phyloP scores from a whole-genome alignment of 2,113 vertebrate genomes.

The Poecilia latipinna region DNA sequence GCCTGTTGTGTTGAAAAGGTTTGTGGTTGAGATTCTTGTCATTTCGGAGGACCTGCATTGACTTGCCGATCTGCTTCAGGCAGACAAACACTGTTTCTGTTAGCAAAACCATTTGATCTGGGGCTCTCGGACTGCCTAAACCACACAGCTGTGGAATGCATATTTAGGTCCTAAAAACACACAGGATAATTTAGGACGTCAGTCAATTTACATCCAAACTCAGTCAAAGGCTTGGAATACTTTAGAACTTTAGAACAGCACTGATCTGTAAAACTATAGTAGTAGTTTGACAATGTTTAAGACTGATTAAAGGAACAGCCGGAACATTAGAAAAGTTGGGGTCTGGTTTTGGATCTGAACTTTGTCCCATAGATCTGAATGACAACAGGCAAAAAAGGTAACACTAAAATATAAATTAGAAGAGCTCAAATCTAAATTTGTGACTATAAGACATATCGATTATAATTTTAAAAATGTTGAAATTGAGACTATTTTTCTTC shows the following conservation, averaged over 20 bases:
- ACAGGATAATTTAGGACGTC: constrained; percentile 16
- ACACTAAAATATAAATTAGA: background rate
- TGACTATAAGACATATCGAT: background rate
- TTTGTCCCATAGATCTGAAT: too few relatives aligned
- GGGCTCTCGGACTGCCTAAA: constrained; percentile 24
- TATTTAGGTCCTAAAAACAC: background rate
- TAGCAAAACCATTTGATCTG: constrained; percentile 27
- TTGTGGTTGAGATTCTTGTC: constrained; percentile 56
- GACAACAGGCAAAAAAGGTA: too few relatives aligned
- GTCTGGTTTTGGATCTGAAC: too few relatives aligned
- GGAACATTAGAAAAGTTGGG: background rate
- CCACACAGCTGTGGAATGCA: constrained; percentile 23
- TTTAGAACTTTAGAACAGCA: background rate
- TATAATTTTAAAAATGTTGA: too few relatives aligned
- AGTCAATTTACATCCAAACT: background rate
- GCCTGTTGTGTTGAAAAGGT: constrained; percentile 8
- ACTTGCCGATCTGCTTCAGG: constrained; percentile 66
- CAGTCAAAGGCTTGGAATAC: background rate
- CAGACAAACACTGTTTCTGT: constrained; percentile 55
- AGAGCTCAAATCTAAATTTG: background rate
- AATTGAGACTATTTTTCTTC: too few relatives aligned
- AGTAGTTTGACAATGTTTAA: background rate
- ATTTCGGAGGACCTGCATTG: constrained; percentile 62
- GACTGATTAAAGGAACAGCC: too few relatives aligned
- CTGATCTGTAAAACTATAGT: background rate